These are phyloP conservation scores for Drosophila parvula DNA, from an alignment of 1,140 invertebrate genomes.

Conservation along the genomic window DNA sequence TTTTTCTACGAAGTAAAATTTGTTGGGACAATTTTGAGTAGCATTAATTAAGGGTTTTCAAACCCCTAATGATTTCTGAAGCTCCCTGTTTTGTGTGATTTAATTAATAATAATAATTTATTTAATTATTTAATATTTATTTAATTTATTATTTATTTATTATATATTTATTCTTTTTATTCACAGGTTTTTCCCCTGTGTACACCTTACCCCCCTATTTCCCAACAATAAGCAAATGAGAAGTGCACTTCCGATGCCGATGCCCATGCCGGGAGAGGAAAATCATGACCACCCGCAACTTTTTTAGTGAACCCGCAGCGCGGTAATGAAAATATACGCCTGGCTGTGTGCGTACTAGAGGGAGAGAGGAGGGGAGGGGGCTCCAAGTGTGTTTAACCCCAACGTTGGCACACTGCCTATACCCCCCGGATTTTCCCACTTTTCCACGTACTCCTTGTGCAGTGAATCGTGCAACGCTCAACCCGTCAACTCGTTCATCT, in stretches of 20 bases:
- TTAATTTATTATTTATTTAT: no score
- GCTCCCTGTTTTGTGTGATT: no score
- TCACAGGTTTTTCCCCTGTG: neutral
- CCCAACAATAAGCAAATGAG: conserved; percentile 38
- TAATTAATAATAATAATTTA: no score
- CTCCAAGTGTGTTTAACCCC: conserved; percentile 27
- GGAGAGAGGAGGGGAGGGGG: no score
- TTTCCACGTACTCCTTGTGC: conserved; percentile 44
- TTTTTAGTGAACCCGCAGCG: conserved; percentile 65
- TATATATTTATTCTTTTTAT: no score
- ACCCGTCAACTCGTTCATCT: conserved; percentile 75
- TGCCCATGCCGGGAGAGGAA: neutral
- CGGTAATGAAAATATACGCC: conserved; percentile 55
- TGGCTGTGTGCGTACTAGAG: conserved; percentile 3
- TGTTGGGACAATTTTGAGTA: no score
- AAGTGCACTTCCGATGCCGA: conserved; percentile 43
- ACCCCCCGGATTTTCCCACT: neutral
- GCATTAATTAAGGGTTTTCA: no score
- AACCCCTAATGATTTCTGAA: no score
- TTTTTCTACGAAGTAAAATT: no score
- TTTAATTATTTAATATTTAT: no score
- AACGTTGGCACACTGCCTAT: no score
- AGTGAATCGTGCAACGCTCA: conserved; percentile 61
- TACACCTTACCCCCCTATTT: conserved; percentile 11
- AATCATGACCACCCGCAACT: conserved; percentile 76